A percentile compares a stretch with the other conserved stretches of the same genome.
phyloP scores from a whole-genome alignment of 2,113 vertebrate genomes.

The Burhinus oedicnemus region DNA sequence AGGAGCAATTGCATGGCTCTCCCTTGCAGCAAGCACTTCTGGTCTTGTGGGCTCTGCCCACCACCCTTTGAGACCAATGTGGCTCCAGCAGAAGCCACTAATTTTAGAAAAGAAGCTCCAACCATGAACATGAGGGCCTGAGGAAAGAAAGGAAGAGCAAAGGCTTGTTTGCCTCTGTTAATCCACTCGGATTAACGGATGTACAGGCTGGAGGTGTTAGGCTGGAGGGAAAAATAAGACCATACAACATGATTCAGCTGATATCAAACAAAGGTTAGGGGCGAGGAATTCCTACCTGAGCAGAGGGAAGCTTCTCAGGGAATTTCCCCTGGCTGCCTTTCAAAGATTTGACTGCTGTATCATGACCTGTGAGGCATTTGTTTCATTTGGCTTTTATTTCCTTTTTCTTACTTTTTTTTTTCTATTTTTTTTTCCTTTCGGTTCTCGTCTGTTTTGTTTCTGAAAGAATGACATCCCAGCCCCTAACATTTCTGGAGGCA shows the following conservation, averaged over 20 bases:
- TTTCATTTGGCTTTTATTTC: slow-evolving; percentile 40
- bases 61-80: not conserved
- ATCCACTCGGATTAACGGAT: not conserved
- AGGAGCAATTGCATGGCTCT: not conserved
- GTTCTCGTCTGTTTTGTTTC: slow-evolving; percentile 31
- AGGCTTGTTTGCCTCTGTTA: not conserved
- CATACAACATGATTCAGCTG: not conserved
- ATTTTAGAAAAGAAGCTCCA: not conserved
- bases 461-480: not conserved
- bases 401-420: not conserved
- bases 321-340: slow-evolving; percentile 23
- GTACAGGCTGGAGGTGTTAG: not conserved
- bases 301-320: not conserved
- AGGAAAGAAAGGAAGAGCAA: not conserved
- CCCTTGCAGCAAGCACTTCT: not conserved
- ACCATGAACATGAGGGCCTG: not conserved
- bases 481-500: slow-evolving; percentile 46
- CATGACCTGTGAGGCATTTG: slow-evolving; percentile 12
- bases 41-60: not conserved
- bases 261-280: slow-evolving; percentile 2
- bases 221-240: not conserved
- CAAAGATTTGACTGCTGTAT: slow-evolving; percentile 15
- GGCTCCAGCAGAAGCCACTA: not conserved
- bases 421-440: not conserved
- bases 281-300: slow-evolving; percentile 11